These are phyloP conservation scores for Falco rusticolus DNA, from an alignment of 2,797 vertebrate species.

Conservation along the genomic window DNA sequence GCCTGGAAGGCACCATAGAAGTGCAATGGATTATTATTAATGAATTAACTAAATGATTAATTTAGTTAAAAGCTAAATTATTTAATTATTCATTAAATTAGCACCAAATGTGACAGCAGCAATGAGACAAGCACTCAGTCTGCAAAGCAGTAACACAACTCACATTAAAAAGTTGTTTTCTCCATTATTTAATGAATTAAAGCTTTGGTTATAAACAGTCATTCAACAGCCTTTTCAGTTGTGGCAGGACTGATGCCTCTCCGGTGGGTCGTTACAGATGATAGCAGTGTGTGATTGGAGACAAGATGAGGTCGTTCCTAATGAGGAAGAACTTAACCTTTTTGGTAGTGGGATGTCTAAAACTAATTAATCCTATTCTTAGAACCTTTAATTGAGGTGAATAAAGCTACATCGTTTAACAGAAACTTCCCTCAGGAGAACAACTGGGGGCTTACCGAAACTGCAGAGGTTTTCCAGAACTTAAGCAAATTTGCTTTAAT, in stretches of 20 bases:
- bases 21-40: conserved; percentile 59
- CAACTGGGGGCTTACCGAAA: conserved; percentile 35
- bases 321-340: conserved; percentile 71
- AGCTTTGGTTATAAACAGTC: conserved; percentile 63
- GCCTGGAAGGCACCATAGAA: conserved; percentile 50
- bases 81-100: conserved; percentile 74
- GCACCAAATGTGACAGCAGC: conserved; percentile 31
- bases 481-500: neutral
- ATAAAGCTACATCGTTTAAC: neutral
- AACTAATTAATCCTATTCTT: conserved; percentile 67
- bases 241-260: conserved; percentile 53
- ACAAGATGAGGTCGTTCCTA: conserved; percentile 66
- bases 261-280: conserved; percentile 55
- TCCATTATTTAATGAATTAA: conserved; percentile 56
- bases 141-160: neutral
- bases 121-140: conserved; percentile 1
- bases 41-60: conserved; percentile 70
- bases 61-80: conserved; percentile 70
- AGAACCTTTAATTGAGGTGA: conserved; percentile 54
- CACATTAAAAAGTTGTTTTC: conserved; percentile 38
- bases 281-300: conserved; percentile 49
- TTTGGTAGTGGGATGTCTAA: conserved; percentile 45
- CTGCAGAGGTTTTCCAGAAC: conserved; percentile 21
- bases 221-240: conserved; percentile 48
- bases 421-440: conserved; percentile 40